A percentile compares a stretch with the other conserved stretches of the same genome.
phyloP scores from a whole-genome alignment of 1,140 invertebrate species.

The Theocolax elegans region DNA sequence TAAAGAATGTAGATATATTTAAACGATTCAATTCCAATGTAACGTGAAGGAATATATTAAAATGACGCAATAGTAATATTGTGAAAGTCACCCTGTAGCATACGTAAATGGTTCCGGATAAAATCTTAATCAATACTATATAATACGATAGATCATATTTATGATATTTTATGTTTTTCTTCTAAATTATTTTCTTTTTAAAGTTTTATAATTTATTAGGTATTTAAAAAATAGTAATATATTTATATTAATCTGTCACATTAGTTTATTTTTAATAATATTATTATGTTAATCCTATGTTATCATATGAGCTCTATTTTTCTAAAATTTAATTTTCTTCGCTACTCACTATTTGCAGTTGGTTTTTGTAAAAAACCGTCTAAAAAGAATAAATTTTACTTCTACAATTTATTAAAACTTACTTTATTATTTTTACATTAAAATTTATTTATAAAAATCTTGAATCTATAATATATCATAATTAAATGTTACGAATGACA shows the following conservation, averaged over 20 bases:
- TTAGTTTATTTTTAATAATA: neutral
- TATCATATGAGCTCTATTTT: neutral
- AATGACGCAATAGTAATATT: constrained; percentile 12
- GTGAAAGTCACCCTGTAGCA: constrained; percentile 24
- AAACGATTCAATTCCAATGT: neutral
- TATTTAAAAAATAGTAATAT: too few relatives aligned
- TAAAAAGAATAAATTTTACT: too few relatives aligned
- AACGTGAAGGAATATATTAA: neutral
- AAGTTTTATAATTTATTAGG: too few relatives aligned
- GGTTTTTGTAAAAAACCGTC: too few relatives aligned
- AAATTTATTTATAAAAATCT: too few relatives aligned
- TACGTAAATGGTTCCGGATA: constrained; percentile 11
- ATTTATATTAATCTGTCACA: too few relatives aligned
- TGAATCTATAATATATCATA: too few relatives aligned
- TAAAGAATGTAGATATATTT: neutral
- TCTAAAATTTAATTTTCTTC: neutral
- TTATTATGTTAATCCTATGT: neutral
- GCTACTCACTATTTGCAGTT: too few relatives aligned
- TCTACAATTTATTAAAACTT: too few relatives aligned
- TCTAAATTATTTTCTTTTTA: too few relatives aligned
- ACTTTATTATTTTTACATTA: too few relatives aligned
- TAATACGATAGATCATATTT: constrained; percentile 16
- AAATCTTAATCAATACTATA: constrained; percentile 31
- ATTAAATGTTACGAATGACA: too few relatives aligned
- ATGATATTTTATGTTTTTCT: constrained; percentile 16